phyloP scores from a whole-genome alignment of 2,888 invertebrate species.

The Druceiella hillmani region DNA sequence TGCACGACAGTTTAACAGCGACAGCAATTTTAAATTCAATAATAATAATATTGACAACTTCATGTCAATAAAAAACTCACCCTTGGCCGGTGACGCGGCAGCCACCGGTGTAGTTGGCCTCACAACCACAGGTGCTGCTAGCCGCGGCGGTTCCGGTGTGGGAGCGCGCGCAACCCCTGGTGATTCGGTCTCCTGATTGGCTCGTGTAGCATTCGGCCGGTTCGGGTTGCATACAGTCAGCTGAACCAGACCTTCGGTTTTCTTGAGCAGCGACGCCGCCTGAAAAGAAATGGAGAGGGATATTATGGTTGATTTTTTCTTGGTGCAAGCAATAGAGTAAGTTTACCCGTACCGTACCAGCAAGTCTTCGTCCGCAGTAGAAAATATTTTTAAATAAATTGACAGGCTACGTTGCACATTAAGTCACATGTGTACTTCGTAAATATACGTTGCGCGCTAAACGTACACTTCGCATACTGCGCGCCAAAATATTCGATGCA shows the following conservation, averaged over 20 bases:
- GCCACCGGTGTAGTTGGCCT: constrained; percentile 17
- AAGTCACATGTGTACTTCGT: too few species aligned
- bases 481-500: too few species aligned
- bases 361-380: too few species aligned
- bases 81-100: constrained; percentile 44
- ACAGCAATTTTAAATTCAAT: too few species aligned
- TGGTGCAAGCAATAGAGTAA: constrained; percentile 1
- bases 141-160: constrained; percentile 31
- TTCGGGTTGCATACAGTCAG: constrained; percentile 81
- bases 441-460: too few species aligned
- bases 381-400: too few species aligned
- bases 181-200: constrained; percentile 34
- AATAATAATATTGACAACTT: too few species aligned
- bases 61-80: constrained; percentile 28
- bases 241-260: constrained; percentile 80
- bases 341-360: too few species aligned
- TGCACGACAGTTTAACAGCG: too few species aligned
- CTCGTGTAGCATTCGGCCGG: constrained; percentile 58
- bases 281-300: constrained; percentile 37
- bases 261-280: constrained; percentile 80
- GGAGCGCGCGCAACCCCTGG: constrained; percentile 38
- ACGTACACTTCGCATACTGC: too few species aligned
- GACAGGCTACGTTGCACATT: too few species aligned
- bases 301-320: too few species aligned
- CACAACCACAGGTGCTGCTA: constrained; percentile 21